These are phyloP conservation scores for Lissonota sp. DNA, from an alignment of 2,888 invertebrate species.

Conservation along the genomic window DNA sequence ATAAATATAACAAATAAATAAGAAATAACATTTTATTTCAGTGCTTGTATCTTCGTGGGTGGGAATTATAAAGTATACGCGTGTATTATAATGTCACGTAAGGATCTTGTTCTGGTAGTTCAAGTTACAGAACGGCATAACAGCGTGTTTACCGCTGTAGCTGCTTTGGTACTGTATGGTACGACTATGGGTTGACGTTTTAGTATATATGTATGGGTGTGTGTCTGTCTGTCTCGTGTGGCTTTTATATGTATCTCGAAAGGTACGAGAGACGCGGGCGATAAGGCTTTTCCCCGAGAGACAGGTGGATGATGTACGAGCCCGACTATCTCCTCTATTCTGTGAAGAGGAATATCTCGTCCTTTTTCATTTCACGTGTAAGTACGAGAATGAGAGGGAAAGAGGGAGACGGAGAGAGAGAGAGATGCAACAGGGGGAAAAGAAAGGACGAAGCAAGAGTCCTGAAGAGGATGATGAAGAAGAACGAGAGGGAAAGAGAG, in stretches of 20 bases:
- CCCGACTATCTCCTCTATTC: constrained; percentile 69
- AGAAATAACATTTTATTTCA: no score
- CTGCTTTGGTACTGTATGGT: neutral
- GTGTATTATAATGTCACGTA: constrained; percentile 2
- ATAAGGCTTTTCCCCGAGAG: constrained; percentile 68
- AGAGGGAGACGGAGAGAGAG: constrained; percentile 60
- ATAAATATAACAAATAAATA: no score
- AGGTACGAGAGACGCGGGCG: constrained; percentile 61
- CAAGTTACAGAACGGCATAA: constrained; percentile 36
- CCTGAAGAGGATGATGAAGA: constrained; percentile 7
- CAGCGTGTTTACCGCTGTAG: constrained; percentile 14
- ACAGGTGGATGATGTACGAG: constrained; percentile 66
- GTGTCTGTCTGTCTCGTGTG: constrained; percentile 52
- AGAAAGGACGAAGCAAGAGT: no score
- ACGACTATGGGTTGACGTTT: constrained; percentile 27
- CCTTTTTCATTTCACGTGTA: constrained; percentile 61
- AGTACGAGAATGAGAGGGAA: constrained; percentile 59
- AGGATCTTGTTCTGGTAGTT: constrained; percentile 23
- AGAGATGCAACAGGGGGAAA: constrained; percentile 5
- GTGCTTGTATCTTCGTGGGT: neutral
- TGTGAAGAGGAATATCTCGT: constrained; percentile 66
- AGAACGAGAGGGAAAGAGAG: constrained; percentile 18
- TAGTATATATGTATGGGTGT: constrained; percentile 21
- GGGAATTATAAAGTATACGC: constrained; percentile 1
- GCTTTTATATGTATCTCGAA: constrained; percentile 52